Evolutionary conservation across 1,140 invertebrate species (phyloP), one percentile per base, ranked within the genome.

Genomic region (Apis cerana): DNA sequence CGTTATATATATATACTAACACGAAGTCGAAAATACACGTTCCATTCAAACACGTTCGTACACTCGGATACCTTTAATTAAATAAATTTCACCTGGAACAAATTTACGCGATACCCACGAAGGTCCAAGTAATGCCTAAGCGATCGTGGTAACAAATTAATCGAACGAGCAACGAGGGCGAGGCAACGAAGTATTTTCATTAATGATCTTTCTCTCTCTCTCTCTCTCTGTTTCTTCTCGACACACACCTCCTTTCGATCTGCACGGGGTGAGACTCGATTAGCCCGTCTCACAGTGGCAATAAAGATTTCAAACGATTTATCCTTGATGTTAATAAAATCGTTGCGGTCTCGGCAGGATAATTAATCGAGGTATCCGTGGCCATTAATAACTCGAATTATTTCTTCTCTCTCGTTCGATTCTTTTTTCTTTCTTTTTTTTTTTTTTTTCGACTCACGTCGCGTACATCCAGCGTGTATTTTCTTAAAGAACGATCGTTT

Each of bases 381-480:
- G 61, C 64, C 80, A 82, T 82, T 76, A 82, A 82, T 82, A 76
- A 82, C 80, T 59, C 56, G 23, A 72, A 81, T 81, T 76, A 76
- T 76, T 76, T 82, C 54, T 58, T 50, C 64, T 27, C 48, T 50
- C 12, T 76, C 72, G 67, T 76, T 76, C 76, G 64, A 33, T 69
- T 69, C 52, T 12, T 48, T 17, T 19, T 3, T n/a, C 1, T 2
- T 8, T 23, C 1, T 3, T 11, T 17, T 11, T 10, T 52, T n/a
- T 23, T 43, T 54, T 27, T 43, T 62, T 50, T 71, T n/a, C 56
- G 50, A n/a, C 5, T 17, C 61, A 1, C 59, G 12, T 2, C 12
- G 50, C 43, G 17, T 62, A 43, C 33, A 43, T 7, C 33, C 33
- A 43, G 5, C 48, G 17, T 48, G 21, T 56, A 56, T 70, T 82